A percentile compares a stretch with the other conserved stretches of the same genome.
phyloP scores from a whole-genome alignment of 2,888 invertebrate genomes.

The Arctia plantaginis region DNA sequence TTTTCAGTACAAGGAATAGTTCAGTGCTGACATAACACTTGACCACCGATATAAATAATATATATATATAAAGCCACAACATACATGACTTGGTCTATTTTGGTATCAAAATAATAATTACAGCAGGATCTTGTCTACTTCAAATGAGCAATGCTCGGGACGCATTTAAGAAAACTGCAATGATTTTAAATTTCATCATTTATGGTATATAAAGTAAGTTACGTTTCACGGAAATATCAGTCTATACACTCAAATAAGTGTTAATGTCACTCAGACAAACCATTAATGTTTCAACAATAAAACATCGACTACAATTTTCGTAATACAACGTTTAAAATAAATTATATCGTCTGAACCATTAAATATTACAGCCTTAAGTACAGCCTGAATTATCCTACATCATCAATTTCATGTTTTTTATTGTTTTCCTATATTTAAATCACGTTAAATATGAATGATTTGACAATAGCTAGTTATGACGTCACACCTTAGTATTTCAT shows the following conservation, averaged over 20 bases:
- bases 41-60: background rate
- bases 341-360: background rate
- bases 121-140: background rate
- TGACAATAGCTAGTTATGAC: background rate
- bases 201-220: too few species aligned
- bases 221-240: background rate
- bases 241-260: background rate
- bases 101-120: background rate
- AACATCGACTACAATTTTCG: background rate
- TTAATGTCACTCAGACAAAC: background rate
- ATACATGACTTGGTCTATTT: background rate
- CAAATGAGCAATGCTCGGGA: background rate
- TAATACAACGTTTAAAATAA: background rate
- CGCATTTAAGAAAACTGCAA: too few species aligned
- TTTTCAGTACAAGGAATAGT: constrained; percentile 14
- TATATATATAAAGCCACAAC: background rate
- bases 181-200: too few species aligned
- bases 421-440: too few species aligned
- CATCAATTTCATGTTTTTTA: background rate
- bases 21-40: constrained; percentile 20
- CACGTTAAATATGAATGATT: background rate
- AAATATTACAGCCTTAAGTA: background rate
- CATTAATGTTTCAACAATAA: background rate
- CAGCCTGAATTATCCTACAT: background rate
- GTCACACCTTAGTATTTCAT: background rate